Base-by-base conservation (phyloP, 1,140 invertebrate species). In the Ruditapes philippinarum region DNA sequence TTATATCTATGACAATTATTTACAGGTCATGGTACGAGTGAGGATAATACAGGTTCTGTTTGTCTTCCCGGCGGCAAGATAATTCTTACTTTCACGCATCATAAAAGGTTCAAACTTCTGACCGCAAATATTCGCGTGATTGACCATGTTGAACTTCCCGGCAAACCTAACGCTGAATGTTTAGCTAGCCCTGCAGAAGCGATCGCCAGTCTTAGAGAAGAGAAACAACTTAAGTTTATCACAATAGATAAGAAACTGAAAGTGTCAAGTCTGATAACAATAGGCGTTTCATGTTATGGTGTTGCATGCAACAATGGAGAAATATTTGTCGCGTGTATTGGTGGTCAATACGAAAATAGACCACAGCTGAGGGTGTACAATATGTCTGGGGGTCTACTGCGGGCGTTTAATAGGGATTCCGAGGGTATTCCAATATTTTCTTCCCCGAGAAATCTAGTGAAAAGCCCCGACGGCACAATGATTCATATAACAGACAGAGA, bases 331-430 rank as follows among this genome's bases (percentile, higher is more conserved):
- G 85, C 85, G 0, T 88, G 85, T 38, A 38, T 88, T 12, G 85
- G 85, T n/a, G 85, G 85, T 3, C 85, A 88, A 42, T 88, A 88
- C 28, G 85, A 88, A 36, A 88, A 80, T 28, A 31, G 85, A 14
- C 85, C 85, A 22, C 74, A 79, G 42, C 57, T 88, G 19, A 74
- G 85, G 25, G 85, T 88, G 14, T 88, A 88, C 57, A 88, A 88
- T 40, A 88, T 88, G 74, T 88, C 85, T 33, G 85, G 85, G 4
- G 49, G 85, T 17, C 19, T 88, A 54, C 40, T 88, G 5, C 70
- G 85, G 5, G 85, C 80, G 2, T 54, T 88, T 54, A 76, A 88
- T 42, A 42, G 45, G n/a, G 85, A 40, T 19, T 1, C 38, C 1
- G 60, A 88, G 11, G 85, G 76, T 7, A 65, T 22, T 4, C 74